Percentiles rank a stretch among this genome's conserved stretches.
Conservation (phyloP, 2,797 vertebrate genomes). For the Malacoraja senta region DNA sequence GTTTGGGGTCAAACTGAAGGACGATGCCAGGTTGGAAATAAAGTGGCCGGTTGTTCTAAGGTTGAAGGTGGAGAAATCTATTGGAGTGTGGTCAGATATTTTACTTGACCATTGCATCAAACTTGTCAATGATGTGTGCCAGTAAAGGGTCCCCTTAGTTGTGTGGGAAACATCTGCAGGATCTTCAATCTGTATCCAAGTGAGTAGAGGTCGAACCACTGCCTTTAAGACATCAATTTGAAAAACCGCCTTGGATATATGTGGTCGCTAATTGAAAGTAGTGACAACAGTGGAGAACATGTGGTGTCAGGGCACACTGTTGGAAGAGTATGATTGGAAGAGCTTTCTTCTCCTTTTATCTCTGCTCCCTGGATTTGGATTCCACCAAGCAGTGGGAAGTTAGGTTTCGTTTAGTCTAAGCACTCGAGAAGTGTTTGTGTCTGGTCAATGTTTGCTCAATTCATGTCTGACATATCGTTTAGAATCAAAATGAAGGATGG, state of each 20-base stretch:
- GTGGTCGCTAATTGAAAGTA: not conserved
- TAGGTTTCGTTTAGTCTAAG: not conserved
- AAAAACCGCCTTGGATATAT: not conserved
- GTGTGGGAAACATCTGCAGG: not conserved
- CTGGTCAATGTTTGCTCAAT: not conserved
- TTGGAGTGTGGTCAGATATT: too few relatives aligned
- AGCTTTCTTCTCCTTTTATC: not conserved
- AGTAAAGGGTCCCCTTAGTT: too few relatives aligned
- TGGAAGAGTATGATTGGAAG: not conserved
- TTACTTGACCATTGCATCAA: too few relatives aligned
- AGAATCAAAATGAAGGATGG: not conserved
- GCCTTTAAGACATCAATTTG: not conserved
- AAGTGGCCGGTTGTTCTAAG: too few relatives aligned
- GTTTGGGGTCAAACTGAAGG: too few relatives aligned
- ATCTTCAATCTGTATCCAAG: not conserved
- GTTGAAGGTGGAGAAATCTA: too few relatives aligned
- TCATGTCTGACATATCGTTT: not conserved
- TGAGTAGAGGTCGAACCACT: not conserved
- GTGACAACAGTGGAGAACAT: too few relatives aligned
- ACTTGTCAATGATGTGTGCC: too few relatives aligned
- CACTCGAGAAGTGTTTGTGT: not conserved
- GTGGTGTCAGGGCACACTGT: not conserved
- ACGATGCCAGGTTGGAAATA: too few relatives aligned
- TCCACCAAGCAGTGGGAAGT: not conserved
- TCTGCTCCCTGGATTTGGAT: not conserved